Evolutionary conservation across 2,113 vertebrate species (phyloP).

Genomic region (Thamnaconus septentrionalis): DNA sequence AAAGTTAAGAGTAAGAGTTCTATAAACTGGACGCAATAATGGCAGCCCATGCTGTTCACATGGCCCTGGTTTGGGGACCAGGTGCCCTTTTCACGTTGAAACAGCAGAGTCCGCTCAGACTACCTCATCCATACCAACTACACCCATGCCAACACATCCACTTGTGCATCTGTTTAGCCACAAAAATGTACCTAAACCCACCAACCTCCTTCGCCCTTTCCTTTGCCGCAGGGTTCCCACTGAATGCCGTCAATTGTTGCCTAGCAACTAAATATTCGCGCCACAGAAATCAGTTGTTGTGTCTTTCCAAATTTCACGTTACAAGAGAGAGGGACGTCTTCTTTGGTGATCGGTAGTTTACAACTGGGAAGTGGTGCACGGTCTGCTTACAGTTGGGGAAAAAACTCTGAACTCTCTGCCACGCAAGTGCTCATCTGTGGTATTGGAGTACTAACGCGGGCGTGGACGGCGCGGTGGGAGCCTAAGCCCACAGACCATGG

Average conservation of each 20-base stretch:
- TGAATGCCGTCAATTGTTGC: conserved; percentile 72
- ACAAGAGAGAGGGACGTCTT: conserved; percentile 13
- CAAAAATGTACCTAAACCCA: conserved; percentile 12
- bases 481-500: conserved; percentile 5
- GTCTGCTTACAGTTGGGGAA: too few species aligned
- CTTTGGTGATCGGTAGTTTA: conserved; percentile 53
- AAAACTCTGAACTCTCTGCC: too few species aligned
- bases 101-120: conserved; percentile 49
- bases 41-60: conserved; percentile 33
- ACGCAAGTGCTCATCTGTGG: conserved; percentile 37
- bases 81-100: conserved; percentile 43
- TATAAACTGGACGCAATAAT: conserved; percentile 31
- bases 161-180: conserved; percentile 38
- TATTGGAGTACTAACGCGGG: conserved; percentile 15
- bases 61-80: conserved; percentile 45
- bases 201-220: conserved; percentile 25
- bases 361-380: conserved; percentile 28
- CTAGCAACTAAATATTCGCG: conserved; percentile 74
- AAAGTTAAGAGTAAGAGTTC: neutral
- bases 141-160: conserved; percentile 28
- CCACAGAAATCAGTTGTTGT: conserved; percentile 63
- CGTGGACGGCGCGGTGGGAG: conserved; percentile 14
- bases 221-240: conserved; percentile 53
- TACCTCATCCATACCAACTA: conserved; percentile 47
- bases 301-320: conserved; percentile 58